Evolutionary conservation across 2,113 vertebrate species (phyloP).

Genomic region (Noturus placidus): DNA sequence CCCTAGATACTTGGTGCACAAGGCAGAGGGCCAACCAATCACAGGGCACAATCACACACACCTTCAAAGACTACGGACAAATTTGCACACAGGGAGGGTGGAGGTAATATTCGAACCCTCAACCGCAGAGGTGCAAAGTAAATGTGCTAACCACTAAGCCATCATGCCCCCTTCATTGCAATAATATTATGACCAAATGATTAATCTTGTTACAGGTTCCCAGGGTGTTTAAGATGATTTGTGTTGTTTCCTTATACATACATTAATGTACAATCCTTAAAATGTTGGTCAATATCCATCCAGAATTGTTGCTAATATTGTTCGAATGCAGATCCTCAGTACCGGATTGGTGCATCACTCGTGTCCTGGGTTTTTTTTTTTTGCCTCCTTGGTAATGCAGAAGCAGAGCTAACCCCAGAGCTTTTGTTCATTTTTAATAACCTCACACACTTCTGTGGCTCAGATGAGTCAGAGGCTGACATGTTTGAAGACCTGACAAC

Average conservation of each 20-base stretch:
- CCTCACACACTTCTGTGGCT: background rate
- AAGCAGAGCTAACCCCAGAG: slow-evolving; percentile 8
- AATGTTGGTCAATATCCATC: background rate
- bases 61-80: too few species aligned
- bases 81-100: too few species aligned
- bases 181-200: background rate
- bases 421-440: slow-evolving; percentile 30
- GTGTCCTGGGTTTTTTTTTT: background rate
- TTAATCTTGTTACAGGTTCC: background rate
- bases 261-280: background rate
- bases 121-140: too few species aligned
- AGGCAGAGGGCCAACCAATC: too few species aligned
- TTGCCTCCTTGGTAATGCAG: background rate
- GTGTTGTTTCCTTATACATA: background rate
- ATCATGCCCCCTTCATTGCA: background rate
- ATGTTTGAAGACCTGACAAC: background rate
- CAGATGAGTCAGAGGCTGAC: slow-evolving; percentile 4
- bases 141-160: too few species aligned
- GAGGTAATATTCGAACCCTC: too few species aligned
- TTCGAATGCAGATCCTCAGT: background rate
- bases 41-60: too few species aligned
- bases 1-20: too few species aligned
- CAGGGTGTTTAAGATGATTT: background rate
- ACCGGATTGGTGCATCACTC: background rate
- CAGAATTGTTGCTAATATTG: background rate